Percentiles rank a stretch among this genome's conserved stretches.
These are phyloP conservation scores for Drosophila fungiperda DNA, from an alignment of 2,888 invertebrate species.

Conservation along the genomic window DNA sequence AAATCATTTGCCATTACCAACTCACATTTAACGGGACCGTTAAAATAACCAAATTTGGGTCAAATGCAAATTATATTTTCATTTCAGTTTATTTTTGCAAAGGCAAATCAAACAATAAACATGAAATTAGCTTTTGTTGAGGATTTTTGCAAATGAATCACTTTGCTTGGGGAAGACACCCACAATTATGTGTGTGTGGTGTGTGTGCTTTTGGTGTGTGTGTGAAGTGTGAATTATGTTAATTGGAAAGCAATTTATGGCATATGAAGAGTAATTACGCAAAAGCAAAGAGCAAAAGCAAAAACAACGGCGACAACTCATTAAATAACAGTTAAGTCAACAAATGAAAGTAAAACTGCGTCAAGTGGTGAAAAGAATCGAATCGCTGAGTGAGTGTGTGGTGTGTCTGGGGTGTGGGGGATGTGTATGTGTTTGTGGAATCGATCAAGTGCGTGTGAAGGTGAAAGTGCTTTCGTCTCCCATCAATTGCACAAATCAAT, in stretches of 20 bases:
- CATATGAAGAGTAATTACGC: slow-evolving; percentile 57
- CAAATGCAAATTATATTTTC: slow-evolving; percentile 24
- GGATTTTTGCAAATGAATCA: slow-evolving; percentile 49
- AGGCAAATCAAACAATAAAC: slow-evolving; percentile 19
- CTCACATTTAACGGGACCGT: slow-evolving; percentile 28
- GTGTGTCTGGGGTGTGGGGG: background rate
- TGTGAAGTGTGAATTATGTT: slow-evolving; percentile 70
- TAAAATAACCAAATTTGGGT: slow-evolving; percentile 31
- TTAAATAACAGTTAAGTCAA: slow-evolving; percentile 70
- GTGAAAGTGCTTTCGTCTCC: slow-evolving; percentile 46
- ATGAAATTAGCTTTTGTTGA: slow-evolving; percentile 12
- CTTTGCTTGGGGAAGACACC: slow-evolving; percentile 29
- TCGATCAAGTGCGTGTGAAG: background rate
- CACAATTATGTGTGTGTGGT: slow-evolving; percentile 16
- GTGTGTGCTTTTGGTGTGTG: slow-evolving; percentile 5
- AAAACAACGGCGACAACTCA: slow-evolving; percentile 36
- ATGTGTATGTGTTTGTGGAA: background rate
- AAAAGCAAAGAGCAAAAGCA: background rate
- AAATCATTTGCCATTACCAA: slow-evolving; percentile 41
- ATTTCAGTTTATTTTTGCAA: slow-evolving; percentile 23
- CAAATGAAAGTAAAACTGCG: slow-evolving; percentile 68
- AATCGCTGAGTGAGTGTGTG: background rate
- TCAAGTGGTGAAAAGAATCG: slow-evolving; percentile 46
- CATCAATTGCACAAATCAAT: slow-evolving; percentile 40
- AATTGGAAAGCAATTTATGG: slow-evolving; percentile 73